Base-by-base conservation (phyloP, 2,113 vertebrate species). In the Lamprologus ornatipinnis region DNA sequence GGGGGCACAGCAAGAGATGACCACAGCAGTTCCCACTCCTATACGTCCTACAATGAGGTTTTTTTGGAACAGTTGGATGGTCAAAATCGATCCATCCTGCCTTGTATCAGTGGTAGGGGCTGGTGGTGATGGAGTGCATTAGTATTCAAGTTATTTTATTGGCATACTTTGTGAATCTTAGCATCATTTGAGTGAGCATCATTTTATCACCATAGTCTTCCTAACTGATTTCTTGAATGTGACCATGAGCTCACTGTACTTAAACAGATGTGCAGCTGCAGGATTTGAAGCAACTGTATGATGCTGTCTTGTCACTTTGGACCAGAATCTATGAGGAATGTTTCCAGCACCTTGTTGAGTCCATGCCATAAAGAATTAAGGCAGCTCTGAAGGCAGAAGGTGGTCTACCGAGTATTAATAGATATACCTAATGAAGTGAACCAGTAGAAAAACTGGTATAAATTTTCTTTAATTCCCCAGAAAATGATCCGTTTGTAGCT, bases 231-330 rank as follows among this genome's bases (percentile, higher is more conserved):
- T 49, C 23, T 49, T 75, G 42, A 0, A 19, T 11, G 23, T 0
- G 9, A 47, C 14, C 23, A 4, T 14, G 35, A 75, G 23, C 42
- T 75, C 0, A 47, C 14, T 47, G 42, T 49, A 75, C 23, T 75
- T 17, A 28, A 75, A 75, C 4, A 0, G 40, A 28, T 28, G 40
- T 47, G 40, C 23, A 75, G 40, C 40, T 47, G 40, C 23, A 7
- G 21, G 3, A 47, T 47, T 26, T 28, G 14, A 9, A 47, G 1
- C 40, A 75, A 28, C 0, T 28, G 14, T 4, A 45, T 0, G 23
- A 47, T 75, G 70, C 70, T 19, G 8, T 47, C 23, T 3, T 47
- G 15, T 28, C 14, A 75, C 8, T 28, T 28, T 11, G 42, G 42
- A 47, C 23, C 42, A 49, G 26, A 49, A 75, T 75, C 70, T 75